Evolutionary conservation across 2,888 invertebrate genomes (phyloP).

Genomic region (Caenorhabditis sinica): DNA sequence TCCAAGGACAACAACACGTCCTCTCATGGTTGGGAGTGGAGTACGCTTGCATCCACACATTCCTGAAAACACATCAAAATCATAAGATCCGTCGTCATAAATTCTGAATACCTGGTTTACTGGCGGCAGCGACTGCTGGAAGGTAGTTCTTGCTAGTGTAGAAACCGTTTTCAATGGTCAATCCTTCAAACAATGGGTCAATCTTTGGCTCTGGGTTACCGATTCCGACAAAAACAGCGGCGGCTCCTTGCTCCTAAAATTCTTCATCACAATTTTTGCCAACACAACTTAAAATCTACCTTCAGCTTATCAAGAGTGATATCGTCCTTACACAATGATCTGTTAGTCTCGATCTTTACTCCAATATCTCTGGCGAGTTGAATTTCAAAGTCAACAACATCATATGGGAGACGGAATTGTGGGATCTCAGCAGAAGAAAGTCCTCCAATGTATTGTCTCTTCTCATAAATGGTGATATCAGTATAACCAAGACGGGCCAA

Average conservation of each 20-base stretch:
- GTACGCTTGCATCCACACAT: slow-evolving; percentile 90
- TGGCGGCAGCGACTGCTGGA: slow-evolving; percentile 91
- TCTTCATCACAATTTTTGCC: not conserved
- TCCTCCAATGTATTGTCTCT: slow-evolving; percentile 92
- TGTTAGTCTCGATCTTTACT: slow-evolving; percentile 89
- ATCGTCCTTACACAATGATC: slow-evolving; percentile 87
- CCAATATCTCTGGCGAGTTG: slow-evolving; percentile 94
- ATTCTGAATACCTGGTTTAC: slow-evolving; percentile 89
- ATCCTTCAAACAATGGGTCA: slow-evolving; percentile 89
- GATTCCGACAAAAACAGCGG: slow-evolving; percentile 88
- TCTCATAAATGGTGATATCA: slow-evolving; percentile 94
- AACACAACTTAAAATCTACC: slow-evolving; percentile 17
- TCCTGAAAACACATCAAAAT: slow-evolving; percentile 85
- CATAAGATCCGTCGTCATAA: not conserved
- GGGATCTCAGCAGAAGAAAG: slow-evolving; percentile 94
- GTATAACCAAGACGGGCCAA: slow-evolving; percentile 94
- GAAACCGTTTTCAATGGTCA: slow-evolving; percentile 91
- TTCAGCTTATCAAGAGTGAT: slow-evolving; percentile 87
- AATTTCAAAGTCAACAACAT: slow-evolving; percentile 95
- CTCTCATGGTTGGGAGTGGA: slow-evolving; percentile 89
- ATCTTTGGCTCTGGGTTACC: slow-evolving; percentile 93
- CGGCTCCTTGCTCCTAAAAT: slow-evolving; percentile 69
- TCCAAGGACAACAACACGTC: slow-evolving; percentile 94
- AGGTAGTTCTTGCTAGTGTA: slow-evolving; percentile 96
- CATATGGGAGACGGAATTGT: slow-evolving; percentile 94